phyloP scores from a whole-genome alignment of 2,797 vertebrate genomes.

The Rhyacichthys aspro region DNA sequence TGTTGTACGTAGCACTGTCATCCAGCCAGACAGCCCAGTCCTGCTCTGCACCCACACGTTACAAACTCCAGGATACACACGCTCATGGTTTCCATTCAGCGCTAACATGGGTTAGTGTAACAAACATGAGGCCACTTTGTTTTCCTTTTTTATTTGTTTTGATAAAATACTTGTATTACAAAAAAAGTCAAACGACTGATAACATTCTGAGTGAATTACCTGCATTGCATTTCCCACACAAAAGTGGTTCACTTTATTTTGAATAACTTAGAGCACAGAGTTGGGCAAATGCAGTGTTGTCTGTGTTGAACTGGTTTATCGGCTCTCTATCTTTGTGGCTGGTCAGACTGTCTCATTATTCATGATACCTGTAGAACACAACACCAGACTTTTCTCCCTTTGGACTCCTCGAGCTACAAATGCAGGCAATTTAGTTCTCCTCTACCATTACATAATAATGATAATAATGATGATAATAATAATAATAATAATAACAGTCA shows the following conservation, averaged over 20 bases:
- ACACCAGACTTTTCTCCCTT: background rate
- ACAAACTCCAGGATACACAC: slow-evolving; percentile 50
- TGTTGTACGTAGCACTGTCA: slow-evolving; percentile 71
- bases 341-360: slow-evolving; percentile 43
- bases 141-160: too few species aligned
- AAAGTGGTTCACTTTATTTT: background rate
- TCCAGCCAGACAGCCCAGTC: slow-evolving; percentile 40
- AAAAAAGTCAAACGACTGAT: too few species aligned
- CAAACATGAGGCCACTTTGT: too few species aligned
- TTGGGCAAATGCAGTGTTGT: slow-evolving; percentile 4
- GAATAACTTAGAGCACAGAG: background rate
- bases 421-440: background rate
- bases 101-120: too few species aligned
- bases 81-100: slow-evolving; percentile 31
- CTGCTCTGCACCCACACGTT: slow-evolving; percentile 18
- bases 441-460: too few species aligned
- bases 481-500: too few species aligned
- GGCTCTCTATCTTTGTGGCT: background rate
- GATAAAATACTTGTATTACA: too few species aligned
- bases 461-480: too few species aligned
- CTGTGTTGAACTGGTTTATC: slow-evolving; percentile 11
- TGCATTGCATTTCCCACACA: slow-evolving; percentile 40
- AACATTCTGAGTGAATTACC: too few species aligned
- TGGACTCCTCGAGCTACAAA: background rate
- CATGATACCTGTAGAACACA: slow-evolving; percentile 31